Base-by-base conservation (phyloP, 2,797 vertebrate species). In the Phoxinus dragarum region DNA sequence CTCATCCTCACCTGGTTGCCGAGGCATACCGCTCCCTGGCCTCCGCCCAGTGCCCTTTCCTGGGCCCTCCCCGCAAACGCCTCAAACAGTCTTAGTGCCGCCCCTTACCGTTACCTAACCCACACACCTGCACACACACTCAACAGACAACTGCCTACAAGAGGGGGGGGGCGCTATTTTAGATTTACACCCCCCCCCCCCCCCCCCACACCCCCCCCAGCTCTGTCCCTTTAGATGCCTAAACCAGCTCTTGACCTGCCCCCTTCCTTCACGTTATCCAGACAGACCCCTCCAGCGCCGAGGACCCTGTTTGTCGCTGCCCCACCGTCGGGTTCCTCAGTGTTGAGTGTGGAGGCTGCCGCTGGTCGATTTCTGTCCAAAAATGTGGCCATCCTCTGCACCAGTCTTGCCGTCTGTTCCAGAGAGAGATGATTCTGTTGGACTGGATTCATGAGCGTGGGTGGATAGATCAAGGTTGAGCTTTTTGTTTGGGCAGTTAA, bases 11-110 rank as follows among this genome's bases (percentile, higher is more conserved):
- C 89, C 94, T 99, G 94, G 98, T 99, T 92, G 98, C 98, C 0
- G 98, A 99, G 92, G 98, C 98, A 0, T 99, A 99, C 86, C 98
- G 98, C 90, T 99, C 98, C 0, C 91, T 99, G 94, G 98, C 98
- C 61, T 99, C 98, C 0, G 98, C 98, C 61, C 98, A 99, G 93
- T 99, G 98, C 91, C 98, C 98, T 69, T 99, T 99, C 89, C 96
- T 99, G 78, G 98, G 98, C 71, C 97, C 98, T 36, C 98, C 98
- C 38, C 97, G 98, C 90, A 99, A 99, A 90, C 97, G 98, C 82
- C 98, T 99, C 95, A 99, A 99, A 97, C 98, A 99, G 84, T 98
- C 98, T 89, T 99, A 99, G 95, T 85, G 87, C n/a, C 47, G 8
- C 3, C 47, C 14, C 31, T 12, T 47, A 47, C 74, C 1, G 6